phyloP scores from a whole-genome alignment of 1,140 invertebrate species.

The Leucophenga varia region DNA sequence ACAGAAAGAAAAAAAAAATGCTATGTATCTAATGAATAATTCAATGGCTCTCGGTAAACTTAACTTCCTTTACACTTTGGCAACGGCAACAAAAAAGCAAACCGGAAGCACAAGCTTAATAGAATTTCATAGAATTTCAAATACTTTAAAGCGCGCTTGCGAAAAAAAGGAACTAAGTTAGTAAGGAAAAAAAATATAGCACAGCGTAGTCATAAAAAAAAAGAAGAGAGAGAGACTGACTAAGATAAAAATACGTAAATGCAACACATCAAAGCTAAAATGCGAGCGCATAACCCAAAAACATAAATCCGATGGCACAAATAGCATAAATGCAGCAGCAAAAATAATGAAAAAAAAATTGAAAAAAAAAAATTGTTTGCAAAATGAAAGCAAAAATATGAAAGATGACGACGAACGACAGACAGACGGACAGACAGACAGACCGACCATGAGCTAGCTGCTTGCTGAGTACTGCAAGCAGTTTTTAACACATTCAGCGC shows the following conservation, averaged over 20 bases:
- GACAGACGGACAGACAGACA: no score
- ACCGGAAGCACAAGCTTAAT: no score
- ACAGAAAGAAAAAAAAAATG: no score
- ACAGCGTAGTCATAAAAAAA: neutral
- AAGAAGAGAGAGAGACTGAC: neutral
- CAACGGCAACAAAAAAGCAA: no score
- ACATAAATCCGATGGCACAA: constrained; percentile 41
- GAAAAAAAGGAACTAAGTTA: constrained; percentile 17
- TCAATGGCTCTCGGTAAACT: no score
- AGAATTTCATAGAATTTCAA: constrained; percentile 7
- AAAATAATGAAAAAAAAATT: neutral
- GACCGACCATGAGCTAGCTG: no score
- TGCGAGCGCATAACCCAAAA: constrained; percentile 40
- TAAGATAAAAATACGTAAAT: constrained; percentile 11
- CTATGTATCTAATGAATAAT: no score
- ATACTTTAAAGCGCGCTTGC: constrained; percentile 15
- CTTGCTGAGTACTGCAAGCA: no score
- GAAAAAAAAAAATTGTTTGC: constrained; percentile 28
- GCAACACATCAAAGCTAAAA: constrained; percentile 5
- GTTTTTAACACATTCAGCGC: no score
- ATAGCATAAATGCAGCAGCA: no score
- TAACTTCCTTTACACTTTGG: no score
- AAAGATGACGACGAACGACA: no score
- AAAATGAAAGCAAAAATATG: constrained; percentile 20
- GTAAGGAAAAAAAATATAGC: neutral